phyloP scores from a whole-genome alignment of 64 coral and sea anemone genomes.

The Pachyseris speciosa region DNA sequence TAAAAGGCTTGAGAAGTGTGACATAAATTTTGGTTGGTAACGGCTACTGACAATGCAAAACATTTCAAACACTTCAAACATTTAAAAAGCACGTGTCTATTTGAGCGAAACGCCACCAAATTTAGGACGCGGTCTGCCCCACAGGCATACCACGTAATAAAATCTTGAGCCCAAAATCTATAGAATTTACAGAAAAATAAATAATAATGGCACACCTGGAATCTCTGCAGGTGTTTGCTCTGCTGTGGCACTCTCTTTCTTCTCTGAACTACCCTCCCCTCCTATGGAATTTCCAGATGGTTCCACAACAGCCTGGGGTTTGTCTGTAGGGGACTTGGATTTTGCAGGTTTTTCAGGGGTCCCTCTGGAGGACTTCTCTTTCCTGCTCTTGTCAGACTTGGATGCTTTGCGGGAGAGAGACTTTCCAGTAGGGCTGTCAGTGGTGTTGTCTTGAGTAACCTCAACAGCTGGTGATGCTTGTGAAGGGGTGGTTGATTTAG shows the following conservation, averaged over 20 bases:
- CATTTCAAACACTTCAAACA: too few relatives aligned
- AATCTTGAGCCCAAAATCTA: too few relatives aligned
- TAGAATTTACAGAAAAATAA: too few relatives aligned
- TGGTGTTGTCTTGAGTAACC: not conserved
- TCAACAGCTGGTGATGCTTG: conserved; percentile 35
- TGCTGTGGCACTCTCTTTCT: not conserved
- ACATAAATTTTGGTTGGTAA: too few relatives aligned
- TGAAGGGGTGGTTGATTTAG: not conserved
- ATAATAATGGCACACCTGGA: too few relatives aligned
- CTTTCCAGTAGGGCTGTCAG: not conserved
- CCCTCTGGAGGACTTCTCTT: not conserved
- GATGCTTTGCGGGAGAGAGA: not conserved
- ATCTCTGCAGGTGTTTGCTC: not conserved
- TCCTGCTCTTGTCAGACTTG: conserved; percentile 17
- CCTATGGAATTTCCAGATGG: not conserved
- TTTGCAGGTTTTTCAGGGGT: conserved; percentile 16
- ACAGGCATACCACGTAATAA: too few relatives aligned
- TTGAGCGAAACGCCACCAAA: too few relatives aligned
- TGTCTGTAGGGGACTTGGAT: conserved; percentile 28
- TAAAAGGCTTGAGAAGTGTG: too few relatives aligned
- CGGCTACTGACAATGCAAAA: too few relatives aligned
- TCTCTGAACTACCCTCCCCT: conserved; percentile 2
- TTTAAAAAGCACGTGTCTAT: too few relatives aligned
- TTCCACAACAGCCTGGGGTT: conserved; percentile 19
- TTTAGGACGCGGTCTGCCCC: too few relatives aligned